Conservation (phyloP, 2,888 invertebrate genomes). For the Eupithecia centaureata region DNA sequence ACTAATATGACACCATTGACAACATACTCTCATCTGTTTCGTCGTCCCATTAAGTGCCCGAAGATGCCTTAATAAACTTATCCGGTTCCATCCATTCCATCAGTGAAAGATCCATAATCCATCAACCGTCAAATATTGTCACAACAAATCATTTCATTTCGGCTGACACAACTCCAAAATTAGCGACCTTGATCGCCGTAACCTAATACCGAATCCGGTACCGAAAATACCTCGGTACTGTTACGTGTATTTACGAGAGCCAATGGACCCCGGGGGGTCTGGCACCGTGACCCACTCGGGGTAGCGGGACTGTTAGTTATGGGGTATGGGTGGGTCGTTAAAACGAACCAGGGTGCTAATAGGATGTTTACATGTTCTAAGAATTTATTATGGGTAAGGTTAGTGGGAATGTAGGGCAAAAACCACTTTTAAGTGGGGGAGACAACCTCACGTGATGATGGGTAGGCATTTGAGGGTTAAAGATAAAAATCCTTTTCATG, state of each 20-base stretch:
- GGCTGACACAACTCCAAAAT: not conserved
- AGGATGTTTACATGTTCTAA: constrained; percentile 3
- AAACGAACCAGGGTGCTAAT: constrained; percentile 6
- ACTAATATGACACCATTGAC: too few species aligned
- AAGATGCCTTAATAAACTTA: too few species aligned
- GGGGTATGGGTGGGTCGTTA: constrained; percentile 1
- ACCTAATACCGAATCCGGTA: constrained; percentile 2
- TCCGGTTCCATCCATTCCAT: too few species aligned
- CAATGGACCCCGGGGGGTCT: constrained; percentile 1
- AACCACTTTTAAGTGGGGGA: not conserved
- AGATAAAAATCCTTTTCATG: too few species aligned
- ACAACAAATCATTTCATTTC: not conserved
- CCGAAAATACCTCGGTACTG: constrained; percentile 2
- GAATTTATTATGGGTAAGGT: not conserved
- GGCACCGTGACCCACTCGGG: constrained; percentile 2
- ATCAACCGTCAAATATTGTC: not conserved
- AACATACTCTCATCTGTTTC: too few species aligned
- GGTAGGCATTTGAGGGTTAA: not conserved
- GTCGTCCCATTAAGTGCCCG: too few species aligned
- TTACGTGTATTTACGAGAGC: constrained; percentile 12
- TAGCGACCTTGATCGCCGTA: constrained; percentile 6
- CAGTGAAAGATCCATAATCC: too few species aligned
- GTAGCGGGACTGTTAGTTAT: constrained; percentile 11
- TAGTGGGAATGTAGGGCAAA: not conserved
- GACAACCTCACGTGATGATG: not conserved